A percentile compares a stretch with the other conserved stretches of the same genome.
phyloP scores from a whole-genome alignment of 37 sponge, comb jelly and placozoan genomes.

The Eunapius fragilis region DNA sequence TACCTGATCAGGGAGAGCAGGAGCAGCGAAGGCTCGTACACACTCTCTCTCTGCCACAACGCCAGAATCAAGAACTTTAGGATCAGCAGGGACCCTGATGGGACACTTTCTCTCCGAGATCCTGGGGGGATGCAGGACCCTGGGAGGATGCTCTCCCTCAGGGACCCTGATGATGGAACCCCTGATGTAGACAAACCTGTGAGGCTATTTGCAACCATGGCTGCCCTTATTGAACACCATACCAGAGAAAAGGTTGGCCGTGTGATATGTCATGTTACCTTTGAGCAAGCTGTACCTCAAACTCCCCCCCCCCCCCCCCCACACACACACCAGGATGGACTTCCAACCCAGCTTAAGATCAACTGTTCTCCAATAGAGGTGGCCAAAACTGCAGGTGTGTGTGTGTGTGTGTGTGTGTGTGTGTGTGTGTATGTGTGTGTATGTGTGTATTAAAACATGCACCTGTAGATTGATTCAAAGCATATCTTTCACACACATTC shows the following conservation, averaged over 20 bases:
- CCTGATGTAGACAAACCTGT: no score
- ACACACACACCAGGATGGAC: constrained; percentile 47
- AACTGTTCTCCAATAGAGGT: constrained; percentile 35
- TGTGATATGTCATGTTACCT: background rate
- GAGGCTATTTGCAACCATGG: no score
- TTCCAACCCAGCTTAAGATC: constrained; percentile 28
- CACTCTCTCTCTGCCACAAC: constrained; percentile 46
- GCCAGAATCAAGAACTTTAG: constrained; percentile 23
- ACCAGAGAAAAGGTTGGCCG: background rate
- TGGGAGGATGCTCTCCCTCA: background rate
- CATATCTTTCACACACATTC: no score
- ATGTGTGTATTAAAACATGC: no score
- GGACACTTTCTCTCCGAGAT: background rate
- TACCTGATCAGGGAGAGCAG: constrained; percentile 69
- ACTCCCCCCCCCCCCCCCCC: no score
- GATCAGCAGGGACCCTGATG: background rate
- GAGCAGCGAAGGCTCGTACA: constrained; percentile 20
- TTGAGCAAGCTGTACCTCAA: no score
- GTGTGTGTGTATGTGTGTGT: no score
- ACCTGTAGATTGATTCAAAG: no score
- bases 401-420: no score
- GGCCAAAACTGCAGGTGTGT: no score
- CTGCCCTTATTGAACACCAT: no score
- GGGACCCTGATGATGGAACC: background rate
- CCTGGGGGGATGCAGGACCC: background rate